Evolutionary conservation across 1,140 invertebrate genomes (phyloP).

Genomic region (Macrosteles quadrilineatus): DNA sequence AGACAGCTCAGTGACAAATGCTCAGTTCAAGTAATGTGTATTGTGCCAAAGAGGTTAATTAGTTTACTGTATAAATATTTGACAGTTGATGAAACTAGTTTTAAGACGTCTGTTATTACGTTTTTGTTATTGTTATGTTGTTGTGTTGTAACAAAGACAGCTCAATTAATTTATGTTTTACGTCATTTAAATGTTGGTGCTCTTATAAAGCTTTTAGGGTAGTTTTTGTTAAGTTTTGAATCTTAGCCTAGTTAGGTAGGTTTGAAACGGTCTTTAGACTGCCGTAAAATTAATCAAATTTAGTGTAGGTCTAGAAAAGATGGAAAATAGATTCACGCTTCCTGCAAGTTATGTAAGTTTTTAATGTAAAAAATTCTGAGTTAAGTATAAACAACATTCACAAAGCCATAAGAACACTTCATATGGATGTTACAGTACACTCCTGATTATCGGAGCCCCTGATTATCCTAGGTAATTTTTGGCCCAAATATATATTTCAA

Average conservation of each 20-base stretch:
- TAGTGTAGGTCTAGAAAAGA: too few relatives aligned
- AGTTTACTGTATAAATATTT: constrained; percentile 31
- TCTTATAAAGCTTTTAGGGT: constrained; percentile 16
- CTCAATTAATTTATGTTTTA: constrained; percentile 29
- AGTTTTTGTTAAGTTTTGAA: constrained; percentile 17
- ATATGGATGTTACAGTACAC: too few relatives aligned
- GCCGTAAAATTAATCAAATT: constrained; percentile 10
- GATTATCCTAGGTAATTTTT: too few relatives aligned
- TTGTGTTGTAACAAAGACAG: constrained; percentile 29
- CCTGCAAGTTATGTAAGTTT: too few relatives aligned
- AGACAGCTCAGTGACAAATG: constrained; percentile 22
- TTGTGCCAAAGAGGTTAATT: constrained; percentile 36
- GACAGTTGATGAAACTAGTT: constrained; percentile 9
- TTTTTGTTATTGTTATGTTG: constrained; percentile 30
- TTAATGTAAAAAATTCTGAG: too few relatives aligned
- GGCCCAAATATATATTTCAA: too few relatives aligned
- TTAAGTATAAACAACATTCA: too few relatives aligned
- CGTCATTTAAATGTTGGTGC: constrained; percentile 7
- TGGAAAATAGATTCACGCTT: too few relatives aligned
- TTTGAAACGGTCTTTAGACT: constrained; percentile 13
- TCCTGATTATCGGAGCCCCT: too few relatives aligned
- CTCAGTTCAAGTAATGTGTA: constrained; percentile 34
- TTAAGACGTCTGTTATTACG: constrained; percentile 26
- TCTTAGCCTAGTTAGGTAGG: constrained; percentile 1
- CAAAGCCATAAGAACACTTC: too few relatives aligned